Evolutionary conservation across 2,797 vertebrate genomes (phyloP).

Genomic region (Lutjanus campechanus): DNA sequence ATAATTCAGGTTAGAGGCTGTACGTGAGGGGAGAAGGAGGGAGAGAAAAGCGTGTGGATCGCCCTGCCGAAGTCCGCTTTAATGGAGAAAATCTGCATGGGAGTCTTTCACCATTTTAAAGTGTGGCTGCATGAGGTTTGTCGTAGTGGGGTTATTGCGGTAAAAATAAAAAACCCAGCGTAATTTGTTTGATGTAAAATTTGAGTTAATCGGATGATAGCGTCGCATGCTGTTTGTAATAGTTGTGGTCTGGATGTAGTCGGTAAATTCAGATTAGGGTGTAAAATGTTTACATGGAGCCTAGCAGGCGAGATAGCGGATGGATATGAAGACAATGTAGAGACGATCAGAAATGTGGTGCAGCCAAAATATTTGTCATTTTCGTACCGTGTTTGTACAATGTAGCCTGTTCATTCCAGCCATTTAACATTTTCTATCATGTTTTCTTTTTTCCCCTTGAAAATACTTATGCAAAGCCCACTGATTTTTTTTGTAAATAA

Average conservation of each 20-base stretch:
- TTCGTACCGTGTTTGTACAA: neutral
- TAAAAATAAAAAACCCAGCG: conserved; percentile 11
- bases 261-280: conserved; percentile 38
- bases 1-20: conserved; percentile 40
- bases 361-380: conserved; percentile 2
- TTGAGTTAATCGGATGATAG: conserved; percentile 22
- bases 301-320: neutral
- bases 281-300: conserved; percentile 36
- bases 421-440: neutral
- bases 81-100: conserved; percentile 67
- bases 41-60: conserved; percentile 54
- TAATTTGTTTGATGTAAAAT: conserved; percentile 44
- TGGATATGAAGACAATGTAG: conserved; percentile 17
- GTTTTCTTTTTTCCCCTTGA: neutral
- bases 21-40: conserved; percentile 36
- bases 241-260: conserved; percentile 48
- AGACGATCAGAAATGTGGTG: conserved; percentile 14
- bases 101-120: conserved; percentile 72
- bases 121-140: conserved; percentile 75
- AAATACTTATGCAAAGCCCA: neutral
- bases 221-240: conserved; percentile 39
- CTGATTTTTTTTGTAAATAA: conserved; percentile 5
- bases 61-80: conserved; percentile 62
- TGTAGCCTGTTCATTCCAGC: neutral
- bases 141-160: conserved; percentile 49